These are phyloP conservation scores for Malurus alboscapulatus DNA, from an alignment of 2,113 vertebrate genomes.

Conservation along the genomic window DNA sequence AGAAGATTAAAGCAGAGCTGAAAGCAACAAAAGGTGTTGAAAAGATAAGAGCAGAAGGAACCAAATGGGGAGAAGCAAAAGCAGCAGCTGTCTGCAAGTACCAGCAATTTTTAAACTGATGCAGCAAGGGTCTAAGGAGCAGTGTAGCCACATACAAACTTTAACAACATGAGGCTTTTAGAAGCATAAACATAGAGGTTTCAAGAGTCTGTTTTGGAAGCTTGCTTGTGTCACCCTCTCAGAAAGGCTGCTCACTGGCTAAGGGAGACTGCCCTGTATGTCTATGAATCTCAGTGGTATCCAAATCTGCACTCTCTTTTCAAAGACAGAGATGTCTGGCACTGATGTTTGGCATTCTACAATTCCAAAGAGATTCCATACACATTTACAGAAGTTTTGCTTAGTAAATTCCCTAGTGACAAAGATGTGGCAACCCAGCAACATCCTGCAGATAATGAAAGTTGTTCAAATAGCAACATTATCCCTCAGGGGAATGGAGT, in stretches of 20 bases:
- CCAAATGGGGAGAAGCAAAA: not conserved
- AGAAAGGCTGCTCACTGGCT: not conserved
- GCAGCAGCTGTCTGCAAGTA: not conserved
- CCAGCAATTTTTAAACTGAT: not conserved
- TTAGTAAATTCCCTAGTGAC: not conserved
- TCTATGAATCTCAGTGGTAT: not conserved
- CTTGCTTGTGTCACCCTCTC: not conserved
- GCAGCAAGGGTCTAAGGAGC: not conserved
- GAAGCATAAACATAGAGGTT: not conserved
- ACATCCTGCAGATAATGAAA: not conserved
- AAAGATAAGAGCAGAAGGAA: not conserved
- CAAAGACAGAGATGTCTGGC: not conserved
- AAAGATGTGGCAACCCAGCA: not conserved
- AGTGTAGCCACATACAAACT: not conserved
- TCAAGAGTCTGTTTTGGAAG: not conserved
- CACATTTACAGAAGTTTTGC: not conserved
- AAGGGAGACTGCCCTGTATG: not conserved
- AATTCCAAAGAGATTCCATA: not conserved
- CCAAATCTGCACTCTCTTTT: not conserved
- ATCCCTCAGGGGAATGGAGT: not conserved
- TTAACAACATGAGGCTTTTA: not conserved
- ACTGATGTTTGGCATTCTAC: not conserved
- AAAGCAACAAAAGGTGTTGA: not conserved
- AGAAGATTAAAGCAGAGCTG: not conserved
- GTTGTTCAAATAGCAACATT: not conserved